These are phyloP conservation scores for Caenorhabditis uteleia DNA, from an alignment of 2,888 invertebrate genomes.

Conservation along the genomic window DNA sequence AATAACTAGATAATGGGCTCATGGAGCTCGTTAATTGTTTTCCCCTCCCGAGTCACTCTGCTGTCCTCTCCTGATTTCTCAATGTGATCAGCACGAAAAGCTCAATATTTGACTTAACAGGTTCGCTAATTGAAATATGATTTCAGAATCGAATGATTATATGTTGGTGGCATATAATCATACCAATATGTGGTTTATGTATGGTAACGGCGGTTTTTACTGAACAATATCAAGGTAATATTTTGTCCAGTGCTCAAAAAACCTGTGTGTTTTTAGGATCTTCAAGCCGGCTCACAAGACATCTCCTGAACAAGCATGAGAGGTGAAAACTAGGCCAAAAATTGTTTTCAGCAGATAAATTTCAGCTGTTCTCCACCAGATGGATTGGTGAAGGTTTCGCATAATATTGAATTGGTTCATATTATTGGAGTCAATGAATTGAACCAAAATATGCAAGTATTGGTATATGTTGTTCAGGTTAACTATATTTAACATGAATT, in stretches of 20 bases:
- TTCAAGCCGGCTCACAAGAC: constrained; percentile 37
- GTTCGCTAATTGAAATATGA: no score
- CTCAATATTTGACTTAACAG: constrained; percentile 13
- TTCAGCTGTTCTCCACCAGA: constrained; percentile 60
- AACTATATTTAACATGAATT: neutral
- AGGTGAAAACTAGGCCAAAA: constrained; percentile 14
- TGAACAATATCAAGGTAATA: constrained; percentile 33
- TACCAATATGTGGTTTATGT: no score
- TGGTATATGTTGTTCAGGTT: constrained; percentile 59
- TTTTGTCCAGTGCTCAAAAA: neutral
- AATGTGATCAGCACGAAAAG: constrained; percentile 25
- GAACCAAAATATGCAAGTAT: constrained; percentile 57
- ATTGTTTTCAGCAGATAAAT: neutral
- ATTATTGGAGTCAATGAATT: constrained; percentile 57
- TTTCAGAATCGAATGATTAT: no score
- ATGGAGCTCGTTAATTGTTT: constrained; percentile 35
- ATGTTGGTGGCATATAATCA: no score
- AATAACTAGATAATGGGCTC: constrained; percentile 42
- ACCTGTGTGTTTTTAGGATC: constrained; percentile 7
- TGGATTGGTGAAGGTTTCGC: constrained; percentile 51
- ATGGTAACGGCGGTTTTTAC: constrained; percentile 15
- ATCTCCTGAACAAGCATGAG: constrained; percentile 50
- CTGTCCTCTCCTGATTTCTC: constrained; percentile 19
- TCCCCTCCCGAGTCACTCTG: constrained; percentile 2
- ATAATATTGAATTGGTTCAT: constrained; percentile 59